Percentiles rank a stretch among this genome's conserved stretches.
Conservation (phyloP, 2,888 invertebrate species). For the Mythimna impura region DNA sequence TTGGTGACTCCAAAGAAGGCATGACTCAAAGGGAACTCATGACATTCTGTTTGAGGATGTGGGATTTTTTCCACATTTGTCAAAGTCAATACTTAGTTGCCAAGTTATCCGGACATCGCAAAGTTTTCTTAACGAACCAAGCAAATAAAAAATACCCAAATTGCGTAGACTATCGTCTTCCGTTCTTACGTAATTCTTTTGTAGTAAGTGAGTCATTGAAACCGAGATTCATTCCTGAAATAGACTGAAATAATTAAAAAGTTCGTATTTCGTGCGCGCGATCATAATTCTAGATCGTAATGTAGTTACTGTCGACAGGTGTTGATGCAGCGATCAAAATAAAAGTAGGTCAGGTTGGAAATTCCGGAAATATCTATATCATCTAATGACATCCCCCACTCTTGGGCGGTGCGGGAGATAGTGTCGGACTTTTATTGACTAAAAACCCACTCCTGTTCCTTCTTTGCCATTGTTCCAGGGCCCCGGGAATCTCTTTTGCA, state of each 20-base stretch:
- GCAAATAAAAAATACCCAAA: constrained; percentile 49
- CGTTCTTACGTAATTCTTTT: constrained; percentile 42
- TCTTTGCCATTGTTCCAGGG: no score
- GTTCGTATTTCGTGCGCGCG: constrained; percentile 50
- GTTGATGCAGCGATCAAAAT: constrained; percentile 30
- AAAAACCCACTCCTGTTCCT: no score
- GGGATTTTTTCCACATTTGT: constrained; percentile 38
- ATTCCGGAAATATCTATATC: neutral
- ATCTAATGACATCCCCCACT: no score
- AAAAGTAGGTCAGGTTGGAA: constrained; percentile 14
- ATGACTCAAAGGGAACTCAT: constrained; percentile 11
- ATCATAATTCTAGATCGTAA: constrained; percentile 52
- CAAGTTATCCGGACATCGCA: constrained; percentile 47
- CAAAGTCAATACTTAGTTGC: constrained; percentile 50
- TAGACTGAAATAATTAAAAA: constrained; percentile 64
- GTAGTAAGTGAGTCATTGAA: constrained; percentile 48
- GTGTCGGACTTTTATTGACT: no score
- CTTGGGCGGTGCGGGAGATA: no score
- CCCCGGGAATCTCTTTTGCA: no score
- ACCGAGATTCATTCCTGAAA: constrained; percentile 55
- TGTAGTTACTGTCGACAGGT: constrained; percentile 49
- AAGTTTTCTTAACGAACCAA: constrained; percentile 27
- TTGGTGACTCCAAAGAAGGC: neutral
- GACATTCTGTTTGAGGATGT: constrained; percentile 10
- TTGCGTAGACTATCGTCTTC: constrained; percentile 31